phyloP scores from a whole-genome alignment of 2,797 vertebrate species.

The Argyrosomus regius region DNA sequence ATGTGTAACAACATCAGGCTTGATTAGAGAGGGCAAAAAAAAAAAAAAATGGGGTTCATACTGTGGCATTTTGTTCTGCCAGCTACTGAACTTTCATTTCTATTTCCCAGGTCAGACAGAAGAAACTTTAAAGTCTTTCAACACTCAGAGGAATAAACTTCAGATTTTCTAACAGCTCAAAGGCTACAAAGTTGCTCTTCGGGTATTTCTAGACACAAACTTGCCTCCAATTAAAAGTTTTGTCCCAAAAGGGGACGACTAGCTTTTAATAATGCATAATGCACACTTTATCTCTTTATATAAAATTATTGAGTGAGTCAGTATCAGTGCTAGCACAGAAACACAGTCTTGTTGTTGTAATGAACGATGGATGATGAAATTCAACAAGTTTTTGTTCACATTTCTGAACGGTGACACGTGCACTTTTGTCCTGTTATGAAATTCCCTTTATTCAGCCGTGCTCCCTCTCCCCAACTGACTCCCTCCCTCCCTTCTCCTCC shows the following conservation, averaged over 20 bases:
- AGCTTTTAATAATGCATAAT: constrained; percentile 3
- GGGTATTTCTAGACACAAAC: background rate
- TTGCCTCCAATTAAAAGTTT: constrained; percentile 20
- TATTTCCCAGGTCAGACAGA: background rate
- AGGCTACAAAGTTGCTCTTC: background rate
- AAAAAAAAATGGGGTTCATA: background rate
- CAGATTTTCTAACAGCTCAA: background rate
- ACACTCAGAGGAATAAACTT: background rate
- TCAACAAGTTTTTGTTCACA: constrained; percentile 8
- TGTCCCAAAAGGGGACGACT: background rate
- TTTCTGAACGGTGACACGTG: constrained; percentile 46
- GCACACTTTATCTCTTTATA: background rate
- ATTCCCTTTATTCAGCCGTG: constrained; percentile 23
- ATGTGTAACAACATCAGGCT: constrained; percentile 9
- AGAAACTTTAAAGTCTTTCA: background rate
- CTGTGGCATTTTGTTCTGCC: background rate
- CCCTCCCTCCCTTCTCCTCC: background rate
- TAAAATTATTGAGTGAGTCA: background rate
- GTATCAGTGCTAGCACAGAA: background rate
- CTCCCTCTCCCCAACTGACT: constrained; percentile 24
- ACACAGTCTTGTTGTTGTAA: background rate
- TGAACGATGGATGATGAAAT: constrained; percentile 15
- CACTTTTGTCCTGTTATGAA: constrained; percentile 36
- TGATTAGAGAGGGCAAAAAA: background rate
- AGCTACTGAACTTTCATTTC: background rate